Conservation (phyloP, 2,888 invertebrate genomes). For the Drosophila histrio region DNA sequence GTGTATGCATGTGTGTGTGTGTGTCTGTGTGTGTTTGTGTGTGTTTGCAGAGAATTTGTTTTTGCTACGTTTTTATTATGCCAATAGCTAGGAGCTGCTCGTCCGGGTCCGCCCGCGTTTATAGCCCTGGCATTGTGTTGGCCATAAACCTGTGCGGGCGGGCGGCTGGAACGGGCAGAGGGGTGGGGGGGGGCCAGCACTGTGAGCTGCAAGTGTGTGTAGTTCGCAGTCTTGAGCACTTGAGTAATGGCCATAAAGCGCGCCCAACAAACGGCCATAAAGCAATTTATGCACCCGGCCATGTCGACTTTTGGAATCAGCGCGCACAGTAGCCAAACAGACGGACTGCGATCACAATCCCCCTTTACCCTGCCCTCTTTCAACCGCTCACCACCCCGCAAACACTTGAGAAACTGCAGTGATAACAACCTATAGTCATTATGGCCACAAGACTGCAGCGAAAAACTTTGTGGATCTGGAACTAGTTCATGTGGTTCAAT, state of each 20-base stretch:
- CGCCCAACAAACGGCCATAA: constrained; percentile 71
- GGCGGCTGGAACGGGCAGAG: background rate
- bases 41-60: constrained; percentile 47
- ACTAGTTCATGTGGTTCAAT: constrained; percentile 32
- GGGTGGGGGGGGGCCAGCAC: constrained; percentile 16
- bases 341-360: constrained; percentile 10
- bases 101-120: constrained; percentile 57
- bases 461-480: constrained; percentile 14
- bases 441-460: constrained; percentile 7
- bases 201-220: constrained; percentile 19
- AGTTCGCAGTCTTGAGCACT: constrained; percentile 68
- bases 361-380: background rate
- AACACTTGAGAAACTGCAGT: constrained; percentile 72
- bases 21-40: constrained; percentile 15
- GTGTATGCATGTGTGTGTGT: constrained; percentile 8
- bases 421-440: constrained; percentile 50
- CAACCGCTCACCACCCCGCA: background rate
- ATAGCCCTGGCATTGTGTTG: constrained; percentile 69
- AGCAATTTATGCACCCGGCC: constrained; percentile 75
- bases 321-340: constrained; percentile 68
- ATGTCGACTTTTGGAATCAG: constrained; percentile 74
- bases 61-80: constrained; percentile 73
- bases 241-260: constrained; percentile 79
- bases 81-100: constrained; percentile 66
- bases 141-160: constrained; percentile 58